Evolutionary conservation across 2,797 vertebrate genomes (phyloP).

Genomic region (Gila robusta): DNA sequence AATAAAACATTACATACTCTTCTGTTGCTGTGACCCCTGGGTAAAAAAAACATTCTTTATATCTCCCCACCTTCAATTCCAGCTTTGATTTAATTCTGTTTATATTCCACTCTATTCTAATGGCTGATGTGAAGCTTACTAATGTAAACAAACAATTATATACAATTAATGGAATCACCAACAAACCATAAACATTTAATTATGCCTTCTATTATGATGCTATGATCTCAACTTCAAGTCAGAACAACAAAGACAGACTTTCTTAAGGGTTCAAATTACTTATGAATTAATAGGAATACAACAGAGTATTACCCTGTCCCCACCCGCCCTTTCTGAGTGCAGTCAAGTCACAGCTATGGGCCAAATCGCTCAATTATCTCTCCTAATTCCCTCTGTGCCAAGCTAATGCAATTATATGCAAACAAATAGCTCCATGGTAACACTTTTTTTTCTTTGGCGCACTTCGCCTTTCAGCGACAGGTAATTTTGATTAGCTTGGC

Average conservation of each 20-base stretch:
- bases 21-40: slow-evolving; percentile 53
- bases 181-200: slow-evolving; percentile 32
- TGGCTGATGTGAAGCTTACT: neutral
- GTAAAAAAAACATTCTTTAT: slow-evolving; percentile 16
- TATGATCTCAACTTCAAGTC: slow-evolving; percentile 16
- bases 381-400: slow-evolving; percentile 74
- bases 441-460: slow-evolving; percentile 53
- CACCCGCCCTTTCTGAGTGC: slow-evolving; percentile 64
- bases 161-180: slow-evolving; percentile 14
- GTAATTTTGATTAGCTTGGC: slow-evolving; percentile 58
- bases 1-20: slow-evolving; percentile 57
- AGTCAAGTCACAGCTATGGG: slow-evolving; percentile 76
- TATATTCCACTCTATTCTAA: neutral
- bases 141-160: slow-evolving; percentile 7
- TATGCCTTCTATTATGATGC: slow-evolving; percentile 10
- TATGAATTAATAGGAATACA: slow-evolving; percentile 70
- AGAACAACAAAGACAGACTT: slow-evolving; percentile 48
- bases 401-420: slow-evolving; percentile 77
- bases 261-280: slow-evolving; percentile 51
- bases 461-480: slow-evolving; percentile 59
- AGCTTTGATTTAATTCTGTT: neutral
- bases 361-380: slow-evolving; percentile 78
- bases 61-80: slow-evolving; percentile 38
- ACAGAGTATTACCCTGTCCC: slow-evolving; percentile 65
- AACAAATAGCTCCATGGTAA: slow-evolving; percentile 74